Percentiles rank a stretch among this genome's conserved stretches.
phyloP scores from a whole-genome alignment of 2,888 invertebrate genomes.

The Tetrapedia diversipes region DNA sequence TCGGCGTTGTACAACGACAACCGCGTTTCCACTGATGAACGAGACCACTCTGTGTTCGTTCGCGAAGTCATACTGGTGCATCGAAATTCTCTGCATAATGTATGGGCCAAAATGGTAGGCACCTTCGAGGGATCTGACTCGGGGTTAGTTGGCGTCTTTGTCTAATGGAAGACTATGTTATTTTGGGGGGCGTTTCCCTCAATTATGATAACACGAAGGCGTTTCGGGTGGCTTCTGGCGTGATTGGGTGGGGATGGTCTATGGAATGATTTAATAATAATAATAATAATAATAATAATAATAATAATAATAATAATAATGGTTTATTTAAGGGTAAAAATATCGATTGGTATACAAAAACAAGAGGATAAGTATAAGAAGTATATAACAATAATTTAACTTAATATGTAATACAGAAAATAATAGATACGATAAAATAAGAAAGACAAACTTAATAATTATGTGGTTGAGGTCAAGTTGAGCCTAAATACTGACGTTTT shows the following conservation, averaged over 20 bases:
- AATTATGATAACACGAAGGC: constrained; percentile 56
- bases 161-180: constrained; percentile 25
- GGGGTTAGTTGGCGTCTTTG: constrained; percentile 35
- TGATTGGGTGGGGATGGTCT: background rate
- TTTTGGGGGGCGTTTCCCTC: constrained; percentile 35
- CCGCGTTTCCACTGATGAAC: constrained; percentile 34
- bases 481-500: too few relatives aligned
- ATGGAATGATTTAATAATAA: too few relatives aligned
- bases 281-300: too few relatives aligned
- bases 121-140: background rate
- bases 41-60: constrained; percentile 13
- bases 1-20: constrained; percentile 26
- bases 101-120: constrained; percentile 38
- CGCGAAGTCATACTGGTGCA: constrained; percentile 39
- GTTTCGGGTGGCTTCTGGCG: background rate
- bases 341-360: too few relatives aligned
- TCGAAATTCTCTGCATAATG: constrained; percentile 54
- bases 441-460: too few relatives aligned
- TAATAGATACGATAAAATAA: too few relatives aligned
- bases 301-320: too few relatives aligned
- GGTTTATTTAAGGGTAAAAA: too few relatives aligned
- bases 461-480: too few relatives aligned
- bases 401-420: too few relatives aligned
- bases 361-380: too few relatives aligned
- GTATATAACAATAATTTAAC: too few relatives aligned